A percentile compares a stretch with the other conserved stretches of the same genome.
phyloP scores from a whole-genome alignment of 1,140 invertebrate genomes.

The Marisa cornuarietis region DNA sequence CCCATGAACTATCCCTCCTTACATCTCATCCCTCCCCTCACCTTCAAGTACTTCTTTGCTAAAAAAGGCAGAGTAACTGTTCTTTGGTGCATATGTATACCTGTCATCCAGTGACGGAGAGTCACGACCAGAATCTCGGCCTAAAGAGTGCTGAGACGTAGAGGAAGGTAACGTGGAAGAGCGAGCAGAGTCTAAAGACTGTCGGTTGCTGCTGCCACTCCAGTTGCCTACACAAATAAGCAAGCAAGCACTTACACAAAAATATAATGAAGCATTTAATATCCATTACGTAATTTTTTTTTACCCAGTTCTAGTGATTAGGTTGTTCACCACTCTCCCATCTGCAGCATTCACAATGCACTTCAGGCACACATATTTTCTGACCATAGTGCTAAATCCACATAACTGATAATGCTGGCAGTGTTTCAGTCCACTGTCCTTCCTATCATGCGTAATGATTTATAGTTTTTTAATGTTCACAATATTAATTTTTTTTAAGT shows the following conservation, averaged over 20 bases:
- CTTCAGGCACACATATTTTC: too few relatives aligned
- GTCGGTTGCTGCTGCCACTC: conserved; percentile 81
- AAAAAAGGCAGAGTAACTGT: too few relatives aligned
- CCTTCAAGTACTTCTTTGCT: too few relatives aligned
- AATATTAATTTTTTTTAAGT: neutral
- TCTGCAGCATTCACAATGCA: too few relatives aligned
- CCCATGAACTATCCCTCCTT: too few relatives aligned
- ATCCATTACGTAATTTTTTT: neutral
- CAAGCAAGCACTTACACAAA: too few relatives aligned
- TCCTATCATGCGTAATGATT: neutral
- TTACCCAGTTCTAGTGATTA: neutral
- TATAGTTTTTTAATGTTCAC: neutral
- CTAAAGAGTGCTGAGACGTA: conserved; percentile 50
- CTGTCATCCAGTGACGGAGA: conserved; percentile 46
- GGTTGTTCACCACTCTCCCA: too few relatives aligned
- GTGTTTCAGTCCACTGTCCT: too few relatives aligned
- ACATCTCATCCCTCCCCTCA: too few relatives aligned
- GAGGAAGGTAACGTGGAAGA: conserved; percentile 32
- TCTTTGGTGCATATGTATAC: conserved; percentile 17
- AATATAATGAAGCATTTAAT: neutral
- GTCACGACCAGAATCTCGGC: conserved; percentile 58
- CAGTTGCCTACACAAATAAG: conserved; percentile 77
- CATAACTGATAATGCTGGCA: too few relatives aligned
- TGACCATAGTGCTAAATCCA: too few relatives aligned
- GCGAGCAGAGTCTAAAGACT: conserved; percentile 67